Conservation (phyloP, 2,113 vertebrate genomes). For the Toxotes jaculatrix region DNA sequence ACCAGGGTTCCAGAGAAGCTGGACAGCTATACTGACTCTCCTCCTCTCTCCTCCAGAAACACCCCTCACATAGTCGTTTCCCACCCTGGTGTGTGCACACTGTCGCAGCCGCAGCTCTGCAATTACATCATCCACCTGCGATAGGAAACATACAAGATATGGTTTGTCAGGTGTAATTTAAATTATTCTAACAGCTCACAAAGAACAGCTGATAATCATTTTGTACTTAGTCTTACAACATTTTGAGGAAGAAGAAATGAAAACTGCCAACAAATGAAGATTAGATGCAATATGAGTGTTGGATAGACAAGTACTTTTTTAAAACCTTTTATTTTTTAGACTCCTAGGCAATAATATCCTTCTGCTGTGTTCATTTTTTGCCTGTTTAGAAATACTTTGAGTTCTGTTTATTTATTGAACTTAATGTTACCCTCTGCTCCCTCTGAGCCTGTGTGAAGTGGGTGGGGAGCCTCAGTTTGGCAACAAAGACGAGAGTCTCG, state of each 20-base stretch:
- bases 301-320: neutral
- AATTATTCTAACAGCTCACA: neutral
- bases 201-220: neutral
- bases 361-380: neutral
- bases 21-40: slow-evolving; percentile 94
- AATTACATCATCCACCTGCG: slow-evolving; percentile 95
- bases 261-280: neutral
- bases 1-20: slow-evolving; percentile 98
- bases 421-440: slow-evolving; percentile 89
- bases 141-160: neutral
- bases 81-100: slow-evolving; percentile 93
- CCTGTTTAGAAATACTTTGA: neutral
- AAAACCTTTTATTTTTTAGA: neutral
- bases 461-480: slow-evolving; percentile 92
- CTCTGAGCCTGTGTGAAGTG: slow-evolving; percentile 90
- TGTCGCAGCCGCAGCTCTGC: slow-evolving; percentile 93
- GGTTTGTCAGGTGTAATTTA: neutral
- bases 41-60: slow-evolving; percentile 94
- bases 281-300: neutral
- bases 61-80: slow-evolving; percentile 89
- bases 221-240: neutral
- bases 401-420: neutral
- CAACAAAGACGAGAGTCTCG: slow-evolving; percentile 92
- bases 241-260: neutral
- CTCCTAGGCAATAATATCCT: neutral